Base-by-base conservation (phyloP, 2,797 vertebrate genomes). In the Harpagifer antarcticus region DNA sequence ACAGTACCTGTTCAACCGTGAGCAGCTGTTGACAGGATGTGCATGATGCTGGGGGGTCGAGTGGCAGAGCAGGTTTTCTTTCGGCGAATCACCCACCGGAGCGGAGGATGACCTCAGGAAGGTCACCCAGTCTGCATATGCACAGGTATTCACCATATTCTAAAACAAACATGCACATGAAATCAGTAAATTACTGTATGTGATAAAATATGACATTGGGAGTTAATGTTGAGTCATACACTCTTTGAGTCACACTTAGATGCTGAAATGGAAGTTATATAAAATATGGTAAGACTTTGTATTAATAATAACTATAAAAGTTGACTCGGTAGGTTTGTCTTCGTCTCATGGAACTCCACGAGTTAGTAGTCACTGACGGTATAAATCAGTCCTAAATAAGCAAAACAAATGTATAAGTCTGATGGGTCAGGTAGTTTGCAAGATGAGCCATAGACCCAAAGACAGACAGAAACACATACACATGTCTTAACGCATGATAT, bases 1-100 rank as follows among this genome's bases (percentile, higher is more conserved):
- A 27, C 97, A 98, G 84, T 97, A 97, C 82, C 92, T 99, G 19
- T 98, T 98, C 76, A 97, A 94, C 68, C 96, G 92, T 88, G 97
- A 99, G 89, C 98, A 99, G 85, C 95, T 99, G 23, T 93, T 85
- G 98, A 99, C 89, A 93, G 98, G 74, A 99, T 99, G 98, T 99
- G 98, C 79, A 96, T 98, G 98, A 97, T 95, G n/a, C 88, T 99
- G 63, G 98, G 97, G 0, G 98, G 98, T 4, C 96, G 98, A 0
- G 97, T 97, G 20, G 95, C 98, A 0, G 98, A 99, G 86, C 96
- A 98, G 87, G 96, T 99, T 86, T 99, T 99, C 91, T 97, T 99
- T 50, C 91, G 84, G 3, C 95, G 81, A 83, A 96, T 99, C 81
- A 99, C 97, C n/a, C 68, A 99, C 97, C 0, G 96, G 97, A 4